Base-by-base conservation (phyloP, 2,797 vertebrate genomes). In the Philypnodon macrostomus region DNA sequence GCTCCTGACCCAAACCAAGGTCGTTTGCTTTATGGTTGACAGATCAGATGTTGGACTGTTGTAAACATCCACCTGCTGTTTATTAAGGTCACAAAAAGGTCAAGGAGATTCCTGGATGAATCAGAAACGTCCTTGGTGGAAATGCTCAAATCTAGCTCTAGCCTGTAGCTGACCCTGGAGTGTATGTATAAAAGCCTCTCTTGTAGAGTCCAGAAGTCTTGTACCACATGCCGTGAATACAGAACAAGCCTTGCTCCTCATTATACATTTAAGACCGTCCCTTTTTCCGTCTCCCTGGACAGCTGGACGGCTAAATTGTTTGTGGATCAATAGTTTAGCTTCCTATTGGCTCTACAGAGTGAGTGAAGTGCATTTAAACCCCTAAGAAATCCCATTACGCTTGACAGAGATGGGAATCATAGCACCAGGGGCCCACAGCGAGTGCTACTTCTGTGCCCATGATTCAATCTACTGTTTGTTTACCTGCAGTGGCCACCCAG, bases 301-400 rank as follows among this genome's bases (percentile, higher is more conserved):
- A 86, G 69, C 75, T 67, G 81, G 75, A 80, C 73, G 61, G 59
- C 81, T 85, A 81, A 87, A 85, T 82, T 87, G 86, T 88, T 84
- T 81, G 79, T 69, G 69, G 88, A 89, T 91, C 90, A 84, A 90
- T 90, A 86, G 77, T 85, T 86, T 78, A 79, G 71, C 68, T 74
- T 85, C 73, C 76, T 67, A 74, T 68, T 67, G 70, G 75, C 80
- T 81, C 73, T 36, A 53, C 59, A 45, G 66, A 67, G 68, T 80
- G 76, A 70, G 76, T 57, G 63, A 84, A 87, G 82, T 83, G 85
- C 83, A 83, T 85, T 89, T 85, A 83, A 74, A 79, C 65, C 42
- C 15, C 9, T n/a, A 33, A 77, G 79, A 87, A 86, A 90, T 85
- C 77, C 81, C 77, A 89, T 90, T 89, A 89, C 31, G 45, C 70